These are phyloP conservation scores for Sphaerodactylus townsendi DNA, from an alignment of 2,113 vertebrate species.

Conservation along the genomic window DNA sequence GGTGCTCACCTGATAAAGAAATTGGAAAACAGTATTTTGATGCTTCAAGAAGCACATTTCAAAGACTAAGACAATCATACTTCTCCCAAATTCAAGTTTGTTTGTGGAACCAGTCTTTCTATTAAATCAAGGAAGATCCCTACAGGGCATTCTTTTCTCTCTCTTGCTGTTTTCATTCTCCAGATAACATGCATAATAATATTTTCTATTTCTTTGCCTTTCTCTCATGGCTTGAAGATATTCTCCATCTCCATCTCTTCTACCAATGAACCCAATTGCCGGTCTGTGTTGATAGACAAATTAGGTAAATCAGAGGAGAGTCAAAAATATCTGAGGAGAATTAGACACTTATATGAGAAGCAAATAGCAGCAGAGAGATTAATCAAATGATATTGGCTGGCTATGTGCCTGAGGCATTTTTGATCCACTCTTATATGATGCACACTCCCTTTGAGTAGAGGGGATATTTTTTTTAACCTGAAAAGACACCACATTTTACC, in stretches of 20 bases:
- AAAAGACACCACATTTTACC: not conserved
- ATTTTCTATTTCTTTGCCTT: constrained; percentile 6
- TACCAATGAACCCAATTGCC: not conserved
- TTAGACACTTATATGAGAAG: not conserved
- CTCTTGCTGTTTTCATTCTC: not conserved
- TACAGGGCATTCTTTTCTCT: not conserved
- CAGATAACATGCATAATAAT: not conserved
- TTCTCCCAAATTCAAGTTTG: not conserved
- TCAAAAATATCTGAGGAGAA: not conserved
- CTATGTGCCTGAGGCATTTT: not conserved
- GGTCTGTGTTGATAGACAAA: constrained; percentile 9
- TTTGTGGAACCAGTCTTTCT: constrained; percentile 4
- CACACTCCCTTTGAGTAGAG: not conserved
- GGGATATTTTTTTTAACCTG: not conserved
- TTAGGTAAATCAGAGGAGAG: not conserved
- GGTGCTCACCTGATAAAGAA: not conserved
- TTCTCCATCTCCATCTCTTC: not conserved
- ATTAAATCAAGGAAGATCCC: constrained; percentile 17
- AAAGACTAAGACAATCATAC: not conserved
- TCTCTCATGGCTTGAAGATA: not conserved
- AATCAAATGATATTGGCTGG: not conserved
- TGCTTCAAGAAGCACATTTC: not conserved
- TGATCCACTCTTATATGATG: not conserved
- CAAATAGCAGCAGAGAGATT: not conserved
- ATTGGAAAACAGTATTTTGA: not conserved